Percentiles rank a stretch among this genome's conserved stretches.
phyloP scores from a whole-genome alignment of 2,797 vertebrate genomes.

The Pitangus sulphuratus region DNA sequence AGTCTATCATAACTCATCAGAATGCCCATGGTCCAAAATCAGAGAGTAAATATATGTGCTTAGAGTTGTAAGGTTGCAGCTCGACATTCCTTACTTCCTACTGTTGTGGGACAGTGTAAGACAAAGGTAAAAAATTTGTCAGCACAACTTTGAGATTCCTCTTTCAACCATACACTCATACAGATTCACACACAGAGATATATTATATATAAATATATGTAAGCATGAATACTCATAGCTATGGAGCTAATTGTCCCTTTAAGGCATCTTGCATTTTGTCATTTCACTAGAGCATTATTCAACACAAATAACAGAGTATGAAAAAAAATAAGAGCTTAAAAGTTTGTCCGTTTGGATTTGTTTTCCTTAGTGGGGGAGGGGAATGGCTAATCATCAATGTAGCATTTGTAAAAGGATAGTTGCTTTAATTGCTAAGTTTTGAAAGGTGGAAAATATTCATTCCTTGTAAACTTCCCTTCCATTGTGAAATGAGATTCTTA shows the following conservation, averaged over 20 bases:
- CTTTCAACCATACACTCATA: background rate
- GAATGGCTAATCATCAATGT: background rate
- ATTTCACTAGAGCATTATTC: background rate
- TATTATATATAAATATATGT: background rate
- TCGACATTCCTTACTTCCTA: background rate
- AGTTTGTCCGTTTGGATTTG: background rate
- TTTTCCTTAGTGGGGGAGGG: fast-evolving
- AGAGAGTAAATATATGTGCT: background rate
- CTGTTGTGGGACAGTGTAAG: background rate
- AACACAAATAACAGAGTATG: background rate
- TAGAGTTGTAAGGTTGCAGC: background rate
- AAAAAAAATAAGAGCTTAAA: background rate
- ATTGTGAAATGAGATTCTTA: slow-evolving; percentile 20
- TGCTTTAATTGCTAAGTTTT: background rate
- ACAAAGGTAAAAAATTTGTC: background rate
- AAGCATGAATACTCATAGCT: background rate
- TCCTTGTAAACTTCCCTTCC: slow-evolving; percentile 3
- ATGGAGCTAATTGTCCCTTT: background rate
- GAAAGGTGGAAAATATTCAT: slow-evolving; percentile 21
- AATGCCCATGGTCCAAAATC: background rate
- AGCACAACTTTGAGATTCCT: background rate
- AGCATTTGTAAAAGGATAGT: background rate
- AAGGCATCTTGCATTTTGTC: background rate
- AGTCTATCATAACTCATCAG: background rate
- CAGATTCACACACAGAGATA: background rate